phyloP scores from a whole-genome alignment of 2,888 invertebrate genomes.

The Amaurobius ferox region DNA sequence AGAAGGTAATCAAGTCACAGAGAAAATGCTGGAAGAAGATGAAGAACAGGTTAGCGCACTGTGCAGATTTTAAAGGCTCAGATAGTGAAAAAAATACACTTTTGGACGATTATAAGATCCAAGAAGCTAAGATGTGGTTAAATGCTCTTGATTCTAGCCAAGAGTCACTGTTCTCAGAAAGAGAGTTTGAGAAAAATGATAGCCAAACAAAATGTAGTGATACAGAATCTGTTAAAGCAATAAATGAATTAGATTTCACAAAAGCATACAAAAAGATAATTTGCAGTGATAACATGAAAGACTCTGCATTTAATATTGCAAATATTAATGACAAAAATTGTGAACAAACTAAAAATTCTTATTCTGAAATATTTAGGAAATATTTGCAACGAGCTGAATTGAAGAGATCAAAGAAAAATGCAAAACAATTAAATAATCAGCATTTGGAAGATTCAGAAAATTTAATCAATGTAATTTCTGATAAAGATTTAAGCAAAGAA shows the following conservation, averaged over 20 bases:
- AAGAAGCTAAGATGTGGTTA: background rate
- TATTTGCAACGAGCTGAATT: conserved; percentile 23
- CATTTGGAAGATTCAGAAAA: conserved; percentile 38
- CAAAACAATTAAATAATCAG: conserved; percentile 45
- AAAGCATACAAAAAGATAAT: too few relatives aligned
- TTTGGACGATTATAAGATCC: background rate
- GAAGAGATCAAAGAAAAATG: conserved; percentile 25
- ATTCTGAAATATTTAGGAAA: conserved; percentile 9
- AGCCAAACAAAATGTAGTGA: background rate
- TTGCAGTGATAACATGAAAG: background rate
- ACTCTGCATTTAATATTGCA: background rate
- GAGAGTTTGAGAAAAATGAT: background rate
- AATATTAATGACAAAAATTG: background rate
- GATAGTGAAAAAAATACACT: background rate
- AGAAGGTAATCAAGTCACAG: conserved; percentile 31
- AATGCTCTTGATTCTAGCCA: background rate
- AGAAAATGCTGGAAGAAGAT: conserved; percentile 10
- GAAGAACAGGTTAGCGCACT: background rate
- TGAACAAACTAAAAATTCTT: background rate
- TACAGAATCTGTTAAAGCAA: background rate
- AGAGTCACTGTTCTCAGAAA: background rate
- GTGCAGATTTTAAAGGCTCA: background rate
- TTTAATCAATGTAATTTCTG: conserved; percentile 27
- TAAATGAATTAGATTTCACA: background rate
- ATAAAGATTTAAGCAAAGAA: conserved; percentile 33